Conservation (phyloP, 2,888 invertebrate species). For the Nomada hirtipes region DNA sequence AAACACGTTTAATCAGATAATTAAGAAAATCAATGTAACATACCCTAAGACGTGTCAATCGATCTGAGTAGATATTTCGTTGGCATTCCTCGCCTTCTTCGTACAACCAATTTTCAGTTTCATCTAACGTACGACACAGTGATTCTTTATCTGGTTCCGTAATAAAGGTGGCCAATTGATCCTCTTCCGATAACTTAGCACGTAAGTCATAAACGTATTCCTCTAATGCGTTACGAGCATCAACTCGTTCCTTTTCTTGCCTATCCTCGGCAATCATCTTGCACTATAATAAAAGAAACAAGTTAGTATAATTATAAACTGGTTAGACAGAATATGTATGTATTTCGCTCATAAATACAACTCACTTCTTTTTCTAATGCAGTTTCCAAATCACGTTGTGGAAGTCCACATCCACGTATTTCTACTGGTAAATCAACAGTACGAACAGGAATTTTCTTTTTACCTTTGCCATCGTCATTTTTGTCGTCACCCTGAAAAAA, state of each 20-base stretch:
- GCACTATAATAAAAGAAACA: constrained; percentile 84
- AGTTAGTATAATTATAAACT: background rate
- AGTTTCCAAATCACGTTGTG: constrained; percentile 89
- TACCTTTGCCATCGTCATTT: constrained; percentile 87
- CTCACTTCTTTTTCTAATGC: constrained; percentile 92
- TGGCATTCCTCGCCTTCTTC: constrained; percentile 98
- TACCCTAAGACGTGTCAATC: constrained; percentile 78
- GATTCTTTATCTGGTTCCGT: constrained; percentile 88
- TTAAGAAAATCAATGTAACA: background rate
- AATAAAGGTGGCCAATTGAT: constrained; percentile 91
- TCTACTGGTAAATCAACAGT: constrained; percentile 94
- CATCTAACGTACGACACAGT: constrained; percentile 89
- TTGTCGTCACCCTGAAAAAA: constrained; percentile 82
- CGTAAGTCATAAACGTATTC: constrained; percentile 99
- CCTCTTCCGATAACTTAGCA: constrained; percentile 92
- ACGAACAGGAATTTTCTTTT: constrained; percentile 92
- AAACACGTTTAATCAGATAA: background rate
- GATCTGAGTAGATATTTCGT: constrained; percentile 87
- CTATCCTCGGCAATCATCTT: constrained; percentile 94
- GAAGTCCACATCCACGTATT: constrained; percentile 89
- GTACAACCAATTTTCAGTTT: constrained; percentile 98
- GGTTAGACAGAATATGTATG: background rate
- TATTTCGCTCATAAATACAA: constrained; percentile 29
- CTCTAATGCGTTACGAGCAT: constrained; percentile 98
- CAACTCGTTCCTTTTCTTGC: constrained; percentile 97